Base-by-base conservation (phyloP, 2,888 invertebrate genomes). In the Cephus spinipes region DNA sequence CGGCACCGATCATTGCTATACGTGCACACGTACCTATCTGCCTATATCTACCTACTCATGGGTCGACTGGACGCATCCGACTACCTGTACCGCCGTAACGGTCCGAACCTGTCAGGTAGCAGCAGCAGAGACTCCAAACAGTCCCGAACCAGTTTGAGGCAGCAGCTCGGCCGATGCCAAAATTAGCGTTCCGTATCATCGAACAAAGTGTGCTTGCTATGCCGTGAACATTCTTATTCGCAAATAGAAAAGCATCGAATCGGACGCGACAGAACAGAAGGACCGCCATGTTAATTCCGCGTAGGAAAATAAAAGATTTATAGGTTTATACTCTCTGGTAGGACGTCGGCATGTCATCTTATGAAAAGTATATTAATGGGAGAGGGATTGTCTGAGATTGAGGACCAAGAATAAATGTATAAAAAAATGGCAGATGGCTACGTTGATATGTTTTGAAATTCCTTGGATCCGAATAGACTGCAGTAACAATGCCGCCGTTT, bases 1-100 rank as follows among this genome's bases (percentile, higher is more conserved):
- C 80, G 36, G 76, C 76, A 73, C 73, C 55, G 55, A 55, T 55
- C 55, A 55, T 55, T 55, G 23, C 55, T 55, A 55, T 6, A 55
- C 55, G 55, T 55, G 55, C 55, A 55, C 23, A 55, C 23, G 23
- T 55, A 55, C 55, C 55, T 55, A 55, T 55, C 55, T 23, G 9
- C 23, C 55, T 55, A 55, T 23, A 55, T 55, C 23, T 55, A 55
- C 55, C 55, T 55, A 55, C 55, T 55, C 55, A 55, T 23, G 55
- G 55, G 55, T 23, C 55, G 55, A 55, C 9, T 55, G 55, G 55
- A 55, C 9, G 55, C 55, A 55, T 55, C 55, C 55, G 55, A 55
- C 55, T 55, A 55, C 55, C 55, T 55, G 55, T 55, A 23, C 23
- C 23, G 9, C 55, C 55, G 55, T 55, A 55, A 55, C 55, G 55